Conservation (phyloP, 2,888 invertebrate genomes). For the Oxycera nigricornis region DNA sequence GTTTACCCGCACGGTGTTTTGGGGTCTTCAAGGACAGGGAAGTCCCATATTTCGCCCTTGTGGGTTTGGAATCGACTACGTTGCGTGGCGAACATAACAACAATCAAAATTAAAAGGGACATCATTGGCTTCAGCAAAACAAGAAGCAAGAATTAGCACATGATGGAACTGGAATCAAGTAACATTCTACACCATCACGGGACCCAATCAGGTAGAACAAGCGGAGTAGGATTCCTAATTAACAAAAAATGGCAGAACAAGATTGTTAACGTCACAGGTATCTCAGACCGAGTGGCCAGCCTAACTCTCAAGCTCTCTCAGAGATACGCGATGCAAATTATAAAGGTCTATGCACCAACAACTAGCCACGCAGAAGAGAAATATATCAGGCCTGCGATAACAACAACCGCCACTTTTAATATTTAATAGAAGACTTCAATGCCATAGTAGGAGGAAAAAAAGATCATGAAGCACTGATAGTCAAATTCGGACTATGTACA, state of each 20-base stretch:
- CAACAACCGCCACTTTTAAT: no score
- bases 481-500: no score
- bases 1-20: no score
- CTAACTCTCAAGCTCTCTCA: background rate
- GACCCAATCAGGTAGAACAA: constrained; percentile 17
- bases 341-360: background rate
- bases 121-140: background rate
- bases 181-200: background rate
- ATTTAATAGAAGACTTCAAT: no score
- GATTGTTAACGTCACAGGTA: background rate
- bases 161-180: background rate
- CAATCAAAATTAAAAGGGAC: background rate
- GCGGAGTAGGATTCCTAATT: background rate
- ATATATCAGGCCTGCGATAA: no score
- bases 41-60: no score
- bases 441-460: no score
- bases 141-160: background rate
- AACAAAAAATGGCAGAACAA: background rate
- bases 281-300: background rate
- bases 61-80: no score
- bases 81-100: no score
- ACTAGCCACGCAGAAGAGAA: background rate
- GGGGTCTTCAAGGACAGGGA: no score
- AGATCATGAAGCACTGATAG: no score
- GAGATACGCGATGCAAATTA: constrained; percentile 6